phyloP scores from a whole-genome alignment of 2,113 vertebrate genomes.

The Phoenicopterus ruber region DNA sequence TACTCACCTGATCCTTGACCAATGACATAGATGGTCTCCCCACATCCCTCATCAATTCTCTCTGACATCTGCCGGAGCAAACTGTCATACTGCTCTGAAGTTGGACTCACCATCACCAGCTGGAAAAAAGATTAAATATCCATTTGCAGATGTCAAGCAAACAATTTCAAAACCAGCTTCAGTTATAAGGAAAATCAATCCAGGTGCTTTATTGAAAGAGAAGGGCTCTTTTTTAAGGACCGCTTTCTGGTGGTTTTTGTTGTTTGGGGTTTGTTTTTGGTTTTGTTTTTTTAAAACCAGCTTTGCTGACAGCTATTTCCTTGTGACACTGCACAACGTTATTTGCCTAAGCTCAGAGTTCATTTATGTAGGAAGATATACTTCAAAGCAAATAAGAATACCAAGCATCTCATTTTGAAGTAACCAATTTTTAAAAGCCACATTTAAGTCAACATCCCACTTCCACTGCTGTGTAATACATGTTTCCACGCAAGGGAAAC shows the following conservation, averaged over 20 bases:
- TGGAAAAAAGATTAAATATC: conserved; percentile 71
- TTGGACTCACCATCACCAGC: conserved; percentile 95
- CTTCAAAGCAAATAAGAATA: conserved; percentile 26
- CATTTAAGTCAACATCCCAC: background rate
- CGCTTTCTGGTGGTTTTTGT: background rate
- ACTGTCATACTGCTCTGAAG: conserved; percentile 96
- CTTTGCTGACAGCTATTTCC: background rate
- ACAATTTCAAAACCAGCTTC: background rate
- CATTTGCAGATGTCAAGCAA: background rate
- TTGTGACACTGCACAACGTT: background rate
- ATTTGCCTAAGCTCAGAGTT: background rate
- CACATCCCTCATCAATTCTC: conserved; percentile 95
- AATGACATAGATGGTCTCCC: conserved; percentile 98
- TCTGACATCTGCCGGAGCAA: conserved; percentile 92
- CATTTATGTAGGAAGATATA: background rate
- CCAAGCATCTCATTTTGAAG: background rate
- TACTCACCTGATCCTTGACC: conserved; percentile 95
- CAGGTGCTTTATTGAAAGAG: background rate
- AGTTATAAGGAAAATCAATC: background rate
- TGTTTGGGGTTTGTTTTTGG: background rate
- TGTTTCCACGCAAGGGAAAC: background rate
- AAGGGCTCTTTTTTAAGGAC: background rate
- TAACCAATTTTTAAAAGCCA: conserved; percentile 20
- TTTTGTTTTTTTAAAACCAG: background rate
- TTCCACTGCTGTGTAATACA: background rate